These are phyloP conservation scores for Xestoiulus laeticollis DNA, from an alignment of 2,888 invertebrate species.

Conservation along the genomic window DNA sequence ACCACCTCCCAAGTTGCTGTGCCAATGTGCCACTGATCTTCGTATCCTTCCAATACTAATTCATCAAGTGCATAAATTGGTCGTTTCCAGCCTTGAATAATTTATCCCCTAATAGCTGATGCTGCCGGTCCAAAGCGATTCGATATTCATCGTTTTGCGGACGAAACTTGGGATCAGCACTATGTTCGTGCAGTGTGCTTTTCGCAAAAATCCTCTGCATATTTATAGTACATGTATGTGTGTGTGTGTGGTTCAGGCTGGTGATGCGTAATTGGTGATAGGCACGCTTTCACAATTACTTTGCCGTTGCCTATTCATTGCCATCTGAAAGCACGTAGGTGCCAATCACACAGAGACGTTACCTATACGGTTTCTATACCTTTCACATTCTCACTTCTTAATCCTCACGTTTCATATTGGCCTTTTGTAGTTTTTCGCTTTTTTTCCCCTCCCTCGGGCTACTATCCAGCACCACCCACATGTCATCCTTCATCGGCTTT, in stretches of 20 bases:
- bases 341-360: slow-evolving; percentile 1
- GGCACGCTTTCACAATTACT: slow-evolving; percentile 34
- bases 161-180: neutral
- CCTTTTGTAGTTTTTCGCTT: neutral
- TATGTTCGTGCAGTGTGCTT: neutral
- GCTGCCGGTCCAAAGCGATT: neutral
- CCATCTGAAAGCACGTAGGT: neutral
- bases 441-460: neutral
- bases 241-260: neutral
- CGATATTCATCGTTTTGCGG: neutral
- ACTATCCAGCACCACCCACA: slow-evolving; percentile 16
- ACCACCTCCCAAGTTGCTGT: neutral
- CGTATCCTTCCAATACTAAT: neutral
- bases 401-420: slow-evolving; percentile 18
- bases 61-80: neutral
- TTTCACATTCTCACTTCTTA: slow-evolving; percentile 36
- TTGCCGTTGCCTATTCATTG: neutral
- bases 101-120: neutral
- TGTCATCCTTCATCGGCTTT: neutral
- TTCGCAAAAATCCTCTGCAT: neutral
- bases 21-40: neutral
- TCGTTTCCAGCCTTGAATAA: neutral
- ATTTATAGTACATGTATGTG: neutral
- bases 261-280: neutral
- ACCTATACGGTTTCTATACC: slow-evolving; percentile 31